Evolutionary conservation across 2,888 invertebrate species (phyloP), one percentile per base, ranked within the genome.

Genomic region (Diplazon laetatorius): DNA sequence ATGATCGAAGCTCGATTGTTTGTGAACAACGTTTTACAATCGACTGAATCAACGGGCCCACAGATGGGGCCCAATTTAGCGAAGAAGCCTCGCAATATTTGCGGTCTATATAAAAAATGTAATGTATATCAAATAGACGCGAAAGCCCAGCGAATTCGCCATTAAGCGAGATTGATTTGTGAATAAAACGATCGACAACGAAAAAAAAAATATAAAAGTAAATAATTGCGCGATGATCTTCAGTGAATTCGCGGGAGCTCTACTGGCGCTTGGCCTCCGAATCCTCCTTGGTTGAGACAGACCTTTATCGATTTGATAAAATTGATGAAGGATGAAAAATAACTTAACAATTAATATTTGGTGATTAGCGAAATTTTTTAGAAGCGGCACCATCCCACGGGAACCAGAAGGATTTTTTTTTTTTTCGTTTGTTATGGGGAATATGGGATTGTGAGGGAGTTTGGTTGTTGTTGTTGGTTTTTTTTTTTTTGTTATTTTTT

Each of bases 201-300:
- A 5, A 6, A 30, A 30, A 30, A 30, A 30, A 30, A 30, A 30
- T 30, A 5, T 2, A 30, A n/a, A n/a, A n/a, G n/a, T 30, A 52
- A 52, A 25, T n/a, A 55, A 55, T 55, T 55, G 14, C 55, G 35
- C 30, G 55, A 35, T 25, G 71, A 63, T 72, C 16, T 57, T 30
- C 20, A 8, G 14, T 16, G 46, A 57, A 9, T 37, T 42, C 20
- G 44, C 35, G 44, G 14, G 16, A 18, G 12, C 12, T 79, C 59
- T 87, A 87, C 80, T 87, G 83, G 80, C 82, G 82, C 76, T 77
- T 80, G 62, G 81, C 76, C 75, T 84, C 83, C 83, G 80, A 82
- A 82, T 85, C 87, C 85, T 87, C 84, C 86, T 86, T 85, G 78
- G 84, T 81, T 82, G 85, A 86, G 78, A 84, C 85, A 87, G 85